Conservation (phyloP, 2,888 invertebrate genomes). For the Diploptera punctata region DNA sequence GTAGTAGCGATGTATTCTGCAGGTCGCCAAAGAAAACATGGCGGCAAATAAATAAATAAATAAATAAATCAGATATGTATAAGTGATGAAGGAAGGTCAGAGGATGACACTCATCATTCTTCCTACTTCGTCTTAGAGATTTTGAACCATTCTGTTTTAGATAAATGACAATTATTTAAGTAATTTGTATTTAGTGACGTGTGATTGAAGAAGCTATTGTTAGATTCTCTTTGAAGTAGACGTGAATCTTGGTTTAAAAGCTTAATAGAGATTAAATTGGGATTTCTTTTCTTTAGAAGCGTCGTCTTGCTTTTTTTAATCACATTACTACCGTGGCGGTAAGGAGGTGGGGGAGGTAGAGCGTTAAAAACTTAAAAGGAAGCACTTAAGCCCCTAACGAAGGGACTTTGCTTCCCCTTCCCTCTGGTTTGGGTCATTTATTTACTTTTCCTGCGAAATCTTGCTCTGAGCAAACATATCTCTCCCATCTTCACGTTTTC, state of each 20-base stretch:
- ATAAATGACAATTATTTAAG: too few relatives aligned
- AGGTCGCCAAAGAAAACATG: too few relatives aligned
- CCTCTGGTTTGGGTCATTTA: conserved; percentile 23
- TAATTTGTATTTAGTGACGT: too few relatives aligned
- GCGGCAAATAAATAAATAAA: too few relatives aligned
- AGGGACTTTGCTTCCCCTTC: conserved; percentile 5
- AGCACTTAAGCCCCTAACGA: conserved; percentile 23
- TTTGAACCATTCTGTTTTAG: too few relatives aligned
- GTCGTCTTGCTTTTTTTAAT: neutral
- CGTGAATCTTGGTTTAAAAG: neutral
- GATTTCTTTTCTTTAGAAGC: neutral
- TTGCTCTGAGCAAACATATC: conserved; percentile 20
- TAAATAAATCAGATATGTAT: too few relatives aligned
- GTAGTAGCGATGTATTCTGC: too few relatives aligned
- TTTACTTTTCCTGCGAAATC: conserved; percentile 26
- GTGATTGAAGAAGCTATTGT: too few relatives aligned
- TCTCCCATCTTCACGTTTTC: neutral
- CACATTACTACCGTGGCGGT: neutral
- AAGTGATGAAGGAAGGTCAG: too few relatives aligned
- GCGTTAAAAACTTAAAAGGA: conserved; percentile 31
- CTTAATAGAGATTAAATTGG: neutral
- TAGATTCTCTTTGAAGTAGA: too few relatives aligned
- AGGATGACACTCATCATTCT: too few relatives aligned
- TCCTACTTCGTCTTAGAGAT: too few relatives aligned
- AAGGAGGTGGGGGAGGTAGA: neutral